Evolutionary conservation across 2,113 vertebrate species (phyloP).

Genomic region (Falcunculus frontatus): DNA sequence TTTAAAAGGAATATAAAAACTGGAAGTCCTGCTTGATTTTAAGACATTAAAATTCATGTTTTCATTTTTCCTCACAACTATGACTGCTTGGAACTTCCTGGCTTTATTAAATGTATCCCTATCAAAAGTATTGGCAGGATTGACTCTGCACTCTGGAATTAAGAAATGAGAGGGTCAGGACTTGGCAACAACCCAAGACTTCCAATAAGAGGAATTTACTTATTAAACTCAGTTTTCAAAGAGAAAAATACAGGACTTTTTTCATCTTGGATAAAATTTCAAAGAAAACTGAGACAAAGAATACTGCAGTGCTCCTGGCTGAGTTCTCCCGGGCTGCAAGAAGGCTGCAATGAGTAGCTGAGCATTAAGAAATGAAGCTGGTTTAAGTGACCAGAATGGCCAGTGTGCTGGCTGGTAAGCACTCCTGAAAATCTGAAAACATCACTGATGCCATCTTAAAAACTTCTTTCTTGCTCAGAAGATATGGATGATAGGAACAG

Average conservation of each 20-base stretch:
- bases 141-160: not conserved
- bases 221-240: not conserved
- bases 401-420: not conserved
- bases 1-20: not conserved
- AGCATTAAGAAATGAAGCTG: not conserved
- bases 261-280: not conserved
- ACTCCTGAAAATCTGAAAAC: not conserved
- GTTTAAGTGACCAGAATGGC: not conserved
- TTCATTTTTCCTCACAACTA: not conserved
- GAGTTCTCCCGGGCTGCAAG: not conserved
- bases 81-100: not conserved
- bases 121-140: not conserved
- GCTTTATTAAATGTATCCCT: not conserved
- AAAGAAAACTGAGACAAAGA: not conserved
- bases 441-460: not conserved
- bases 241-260: not conserved
- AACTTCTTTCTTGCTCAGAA: not conserved
- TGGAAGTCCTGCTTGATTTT: not conserved
- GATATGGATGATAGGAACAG: not conserved
- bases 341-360: not conserved
- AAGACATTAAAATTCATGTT: not conserved
- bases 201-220: not conserved
- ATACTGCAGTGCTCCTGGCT: not conserved
- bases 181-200: not conserved
- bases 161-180: not conserved